Conservation (phyloP, 1,140 invertebrate genomes). For the Drosophila melanogaster region Release_6_plus_ISO1_MT NC_004354.4:11772001-11772500, state of each 20-base stretch:
- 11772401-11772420: slow-evolving; percentile 82
- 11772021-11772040: slow-evolving; percentile 97
- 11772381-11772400: slow-evolving; percentile 84
- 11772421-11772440: slow-evolving; percentile 87
- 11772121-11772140: slow-evolving; percentile 95
- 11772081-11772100: slow-evolving; percentile 92
- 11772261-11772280: slow-evolving; percentile 97
- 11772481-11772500: slow-evolving; percentile 87
- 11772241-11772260: slow-evolving; percentile 96
- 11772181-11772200: slow-evolving; percentile 95
- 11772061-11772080: slow-evolving; percentile 87
- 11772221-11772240: slow-evolving; percentile 98
- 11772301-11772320: slow-evolving; percentile 95
- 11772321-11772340: slow-evolving; percentile 93
- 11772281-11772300: slow-evolving; percentile 96
- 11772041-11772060: slow-evolving; percentile 98
- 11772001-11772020: slow-evolving; percentile 98
- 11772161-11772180: slow-evolving; percentile 93
- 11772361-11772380: slow-evolving; percentile 72
- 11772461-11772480: slow-evolving; percentile 84
- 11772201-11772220: slow-evolving; percentile 96
- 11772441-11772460: slow-evolving; percentile 85
- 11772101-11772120: slow-evolving; percentile 95
- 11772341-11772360: slow-evolving; percentile 85
- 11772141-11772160: slow-evolving; percentile 95